These are phyloP conservation scores for Drosophila koepferae DNA, from an alignment of 2,888 invertebrate species.

Conservation along the genomic window DNA sequence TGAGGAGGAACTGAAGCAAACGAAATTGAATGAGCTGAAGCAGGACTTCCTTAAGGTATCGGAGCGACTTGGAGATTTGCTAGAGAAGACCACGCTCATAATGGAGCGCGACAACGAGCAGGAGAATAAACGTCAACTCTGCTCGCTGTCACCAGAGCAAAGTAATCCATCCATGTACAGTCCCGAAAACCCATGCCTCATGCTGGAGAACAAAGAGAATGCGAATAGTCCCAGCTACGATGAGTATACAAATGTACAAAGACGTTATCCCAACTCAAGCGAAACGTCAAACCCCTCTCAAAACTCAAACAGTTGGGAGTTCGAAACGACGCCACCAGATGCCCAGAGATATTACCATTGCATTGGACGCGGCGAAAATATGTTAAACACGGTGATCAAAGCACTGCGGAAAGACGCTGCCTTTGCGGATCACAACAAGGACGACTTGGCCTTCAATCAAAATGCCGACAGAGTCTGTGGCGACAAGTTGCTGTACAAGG, in stretches of 20 bases:
- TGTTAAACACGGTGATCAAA: slow-evolving; percentile 79
- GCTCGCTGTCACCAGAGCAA: slow-evolving; percentile 53
- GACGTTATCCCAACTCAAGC: slow-evolving; percentile 71
- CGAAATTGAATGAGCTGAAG: slow-evolving; percentile 72
- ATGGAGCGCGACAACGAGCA: slow-evolving; percentile 81
- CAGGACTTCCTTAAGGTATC: slow-evolving; percentile 80
- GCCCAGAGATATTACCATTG: slow-evolving; percentile 67
- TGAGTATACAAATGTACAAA: slow-evolving; percentile 56
- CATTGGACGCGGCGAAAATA: slow-evolving; percentile 69
- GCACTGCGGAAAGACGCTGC: slow-evolving; percentile 78
- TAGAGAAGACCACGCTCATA: slow-evolving; percentile 83
- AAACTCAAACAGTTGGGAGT: slow-evolving; percentile 73
- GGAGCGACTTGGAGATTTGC: slow-evolving; percentile 78
- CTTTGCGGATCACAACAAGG: slow-evolving; percentile 50
- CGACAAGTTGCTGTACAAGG: slow-evolving; percentile 68
- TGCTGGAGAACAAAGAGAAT: slow-evolving; percentile 55
- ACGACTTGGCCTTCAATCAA: slow-evolving; percentile 56
- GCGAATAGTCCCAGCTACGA: slow-evolving; percentile 60
- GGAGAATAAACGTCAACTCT: slow-evolving; percentile 50
- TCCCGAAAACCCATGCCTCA: slow-evolving; percentile 36
- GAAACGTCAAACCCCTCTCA: slow-evolving; percentile 73
- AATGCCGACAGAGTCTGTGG: slow-evolving; percentile 51
- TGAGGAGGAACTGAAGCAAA: slow-evolving; percentile 46
- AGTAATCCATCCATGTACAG: slow-evolving; percentile 49
- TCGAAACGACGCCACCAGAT: slow-evolving; percentile 54